phyloP scores from a whole-genome alignment of 64 coral and sea anemone genomes.

The Dendrophyllia cribrosa region DNA sequence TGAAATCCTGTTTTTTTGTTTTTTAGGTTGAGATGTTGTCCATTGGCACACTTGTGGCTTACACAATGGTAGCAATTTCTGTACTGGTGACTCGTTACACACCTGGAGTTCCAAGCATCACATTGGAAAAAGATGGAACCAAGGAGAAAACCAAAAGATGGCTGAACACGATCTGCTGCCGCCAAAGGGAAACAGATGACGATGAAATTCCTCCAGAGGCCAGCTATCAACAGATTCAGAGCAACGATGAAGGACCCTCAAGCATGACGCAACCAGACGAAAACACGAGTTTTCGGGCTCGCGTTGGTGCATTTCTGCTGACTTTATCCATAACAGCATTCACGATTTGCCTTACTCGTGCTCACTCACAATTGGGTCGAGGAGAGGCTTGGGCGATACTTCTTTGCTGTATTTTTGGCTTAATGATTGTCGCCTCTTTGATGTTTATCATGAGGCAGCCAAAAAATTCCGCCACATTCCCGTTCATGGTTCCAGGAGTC shows the following conservation, averaged over 20 bases:
- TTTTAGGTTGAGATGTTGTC: conserved; percentile 64
- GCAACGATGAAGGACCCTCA: background rate
- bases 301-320: conserved; percentile 4
- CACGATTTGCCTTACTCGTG: conserved; percentile 19
- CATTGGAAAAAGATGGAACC: background rate
- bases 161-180: conserved; percentile 63
- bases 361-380: background rate
- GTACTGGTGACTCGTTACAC: conserved; percentile 63
- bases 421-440: conserved; percentile 31
- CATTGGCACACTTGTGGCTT: conserved; percentile 64
- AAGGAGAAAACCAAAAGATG: conserved; percentile 28
- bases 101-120: conserved; percentile 35
- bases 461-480: conserved; percentile 61
- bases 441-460: conserved; percentile 57
- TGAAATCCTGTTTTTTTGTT: background rate
- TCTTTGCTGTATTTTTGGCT: conserved; percentile 55
- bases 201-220: background rate
- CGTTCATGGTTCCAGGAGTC: conserved; percentile 68
- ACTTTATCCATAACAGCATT: conserved; percentile 5
- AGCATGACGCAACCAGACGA: background rate
- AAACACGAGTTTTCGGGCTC: background rate
- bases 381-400: conserved; percentile 43
- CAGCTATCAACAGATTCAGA: conserved; percentile 7
- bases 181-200: background rate
- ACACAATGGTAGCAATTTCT: conserved; percentile 63